Evolutionary conservation across 2,888 invertebrate species (phyloP), one percentile per base, ranked within the genome.

Genomic region (Salticus scenicus): DNA sequence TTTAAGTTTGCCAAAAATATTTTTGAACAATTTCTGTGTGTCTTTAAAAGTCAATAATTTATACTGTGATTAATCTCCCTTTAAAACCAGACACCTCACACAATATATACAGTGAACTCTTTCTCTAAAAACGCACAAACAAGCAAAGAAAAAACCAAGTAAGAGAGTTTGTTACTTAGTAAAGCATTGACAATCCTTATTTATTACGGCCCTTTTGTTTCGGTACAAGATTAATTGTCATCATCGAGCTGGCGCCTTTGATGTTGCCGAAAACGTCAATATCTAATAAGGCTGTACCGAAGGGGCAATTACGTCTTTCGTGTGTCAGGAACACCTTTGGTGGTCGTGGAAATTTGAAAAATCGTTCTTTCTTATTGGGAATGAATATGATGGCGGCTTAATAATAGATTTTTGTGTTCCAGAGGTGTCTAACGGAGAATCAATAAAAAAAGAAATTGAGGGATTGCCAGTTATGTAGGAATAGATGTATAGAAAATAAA

Each of bases 261-360:
- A 84, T 69, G 73, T 84, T 77, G 82, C 83, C 83, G 83, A 84
- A 84, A 67, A 77, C 83, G 83, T 84, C 83, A 77, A 84, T 84
- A 77, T 77, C 77, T 77, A 78, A 84, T 84, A 67, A 66, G 66
- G 37, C 30, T 33, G 33, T 64, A 28, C 63, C 67, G 42, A 37
- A 64, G 69, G 81, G 63, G 81, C 76, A 80, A 80, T 80, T 80
- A 80, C 80, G 80, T 73, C 51, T 33, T 70, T 31, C 71, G 42
- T 72, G 76, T 83, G 76, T 72, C 71, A 37, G 63, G 37, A 69
- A 70, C 28, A 37, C 75, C 82, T 66, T 75, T 72, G 82, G 82
- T 83, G 82, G 82, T 76, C 82, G 74, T 27, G 64, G 72, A 83
- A 81, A 83, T 83, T 76, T 83, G 82, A 83, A 76, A 83, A 83